A percentile compares a stretch with the other conserved stretches of the same genome.
Evolutionary conservation across 2,797 vertebrate species (phyloP).

Genomic region (Falco cherrug): DNA sequence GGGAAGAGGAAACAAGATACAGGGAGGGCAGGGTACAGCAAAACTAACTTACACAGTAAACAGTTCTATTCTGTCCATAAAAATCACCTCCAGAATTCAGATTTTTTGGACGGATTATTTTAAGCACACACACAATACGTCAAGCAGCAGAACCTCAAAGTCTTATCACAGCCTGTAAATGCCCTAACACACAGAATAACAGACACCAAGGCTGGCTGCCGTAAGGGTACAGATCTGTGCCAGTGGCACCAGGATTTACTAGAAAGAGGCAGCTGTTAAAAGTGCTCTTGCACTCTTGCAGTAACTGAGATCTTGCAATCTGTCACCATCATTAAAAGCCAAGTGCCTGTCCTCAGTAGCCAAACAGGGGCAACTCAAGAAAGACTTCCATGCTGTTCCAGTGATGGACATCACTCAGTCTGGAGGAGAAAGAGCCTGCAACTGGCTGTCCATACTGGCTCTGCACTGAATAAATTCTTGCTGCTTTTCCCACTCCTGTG

Average conservation of each 20-base stretch:
- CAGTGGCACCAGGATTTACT: background rate
- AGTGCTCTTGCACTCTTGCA: background rate
- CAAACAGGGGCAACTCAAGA: background rate
- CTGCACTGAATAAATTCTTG: background rate
- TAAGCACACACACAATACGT: background rate
- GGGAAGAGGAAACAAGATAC: conserved; percentile 22
- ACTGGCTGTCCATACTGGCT: background rate
- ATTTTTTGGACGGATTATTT: background rate
- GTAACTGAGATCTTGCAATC: background rate
- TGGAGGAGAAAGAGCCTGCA: background rate
- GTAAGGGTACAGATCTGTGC: background rate
- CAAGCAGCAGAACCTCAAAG: background rate
- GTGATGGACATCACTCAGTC: background rate
- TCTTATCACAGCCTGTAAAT: background rate
- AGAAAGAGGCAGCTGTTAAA: background rate
- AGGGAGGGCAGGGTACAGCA: background rate
- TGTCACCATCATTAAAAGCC: background rate
- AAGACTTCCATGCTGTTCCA: background rate
- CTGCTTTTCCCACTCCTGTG: background rate
- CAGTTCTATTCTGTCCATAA: background rate
- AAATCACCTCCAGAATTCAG: background rate
- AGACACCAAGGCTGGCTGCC: background rate
- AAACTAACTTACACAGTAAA: background rate
- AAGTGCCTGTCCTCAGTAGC: background rate
- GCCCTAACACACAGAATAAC: background rate